Evolutionary conservation across 2,888 invertebrate species (phyloP).

Genomic region (Polymixis flavicincta): DNA sequence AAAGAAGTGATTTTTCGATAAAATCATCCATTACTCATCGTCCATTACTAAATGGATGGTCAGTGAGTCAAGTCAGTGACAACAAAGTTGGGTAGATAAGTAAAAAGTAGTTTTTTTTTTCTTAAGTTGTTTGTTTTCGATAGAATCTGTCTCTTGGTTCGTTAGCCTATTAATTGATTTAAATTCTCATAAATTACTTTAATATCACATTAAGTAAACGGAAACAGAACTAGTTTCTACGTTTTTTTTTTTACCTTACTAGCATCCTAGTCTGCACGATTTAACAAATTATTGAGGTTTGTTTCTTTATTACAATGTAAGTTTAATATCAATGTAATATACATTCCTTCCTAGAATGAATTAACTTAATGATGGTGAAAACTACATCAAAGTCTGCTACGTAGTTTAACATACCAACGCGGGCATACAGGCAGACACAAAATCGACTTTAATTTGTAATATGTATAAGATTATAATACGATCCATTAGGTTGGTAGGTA

Average conservation of each 20-base stretch:
- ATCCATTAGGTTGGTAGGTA: background rate
- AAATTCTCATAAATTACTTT: background rate
- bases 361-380: background rate
- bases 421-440: no score
- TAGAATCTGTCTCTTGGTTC: conserved; percentile 9
- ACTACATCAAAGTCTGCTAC: background rate
- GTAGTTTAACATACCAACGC: background rate
- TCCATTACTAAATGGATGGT: no score
- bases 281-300: background rate
- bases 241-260: conserved; percentile 2
- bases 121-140: background rate
- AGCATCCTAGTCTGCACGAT: background rate
- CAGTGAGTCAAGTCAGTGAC: no score
- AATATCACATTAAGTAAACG: conserved; percentile 4
- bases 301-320: background rate
- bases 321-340: background rate
- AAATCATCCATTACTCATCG: no score
- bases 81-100: no score
- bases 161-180: conserved; percentile 19
- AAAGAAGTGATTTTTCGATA: no score
- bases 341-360: background rate
- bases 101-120: no score
- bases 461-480: no score
- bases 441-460: background rate
- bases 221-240: conserved; percentile 23